A percentile compares a stretch with the other conserved stretches of the same genome.
Evolutionary conservation across 2,888 invertebrate species (phyloP).

Genomic region (Rhimphoctona megacephalus): DNA sequence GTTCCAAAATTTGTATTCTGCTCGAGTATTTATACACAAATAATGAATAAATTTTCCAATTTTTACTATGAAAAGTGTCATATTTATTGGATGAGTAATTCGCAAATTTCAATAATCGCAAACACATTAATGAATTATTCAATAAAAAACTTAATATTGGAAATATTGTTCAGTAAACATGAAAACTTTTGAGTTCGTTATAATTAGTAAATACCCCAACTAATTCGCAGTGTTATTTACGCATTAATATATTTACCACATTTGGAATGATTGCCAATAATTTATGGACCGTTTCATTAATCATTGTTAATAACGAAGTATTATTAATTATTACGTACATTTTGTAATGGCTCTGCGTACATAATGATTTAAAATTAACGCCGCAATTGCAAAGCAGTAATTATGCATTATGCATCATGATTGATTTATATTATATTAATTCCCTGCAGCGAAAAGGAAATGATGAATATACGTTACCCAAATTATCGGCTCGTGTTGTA

Average conservation of each 20-base stretch:
- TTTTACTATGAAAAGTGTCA: background rate
- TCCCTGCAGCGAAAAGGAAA: background rate
- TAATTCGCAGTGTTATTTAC: background rate
- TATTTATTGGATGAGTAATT: background rate
- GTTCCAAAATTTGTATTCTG: background rate
- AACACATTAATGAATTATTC: background rate
- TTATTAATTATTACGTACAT: background rate
- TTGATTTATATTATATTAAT: conserved; percentile 2
- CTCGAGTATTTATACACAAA: background rate
- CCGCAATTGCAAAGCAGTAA: background rate
- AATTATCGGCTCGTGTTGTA: conserved; percentile 75
- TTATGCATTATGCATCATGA: background rate
- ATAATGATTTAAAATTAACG: background rate
- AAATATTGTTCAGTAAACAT: background rate
- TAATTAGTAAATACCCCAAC: background rate
- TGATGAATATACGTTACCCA: conserved; percentile 75
- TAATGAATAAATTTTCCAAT: background rate
- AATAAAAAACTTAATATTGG: background rate
- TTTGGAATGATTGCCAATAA: background rate
- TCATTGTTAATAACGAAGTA: background rate
- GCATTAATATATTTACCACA: background rate
- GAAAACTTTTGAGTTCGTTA: background rate
- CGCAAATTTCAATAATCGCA: background rate
- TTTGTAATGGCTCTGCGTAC: background rate
- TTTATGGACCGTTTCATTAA: background rate